Evolutionary conservation across 1,140 invertebrate species (phyloP).

Genomic region (Camponotus pennsylvanicus): DNA sequence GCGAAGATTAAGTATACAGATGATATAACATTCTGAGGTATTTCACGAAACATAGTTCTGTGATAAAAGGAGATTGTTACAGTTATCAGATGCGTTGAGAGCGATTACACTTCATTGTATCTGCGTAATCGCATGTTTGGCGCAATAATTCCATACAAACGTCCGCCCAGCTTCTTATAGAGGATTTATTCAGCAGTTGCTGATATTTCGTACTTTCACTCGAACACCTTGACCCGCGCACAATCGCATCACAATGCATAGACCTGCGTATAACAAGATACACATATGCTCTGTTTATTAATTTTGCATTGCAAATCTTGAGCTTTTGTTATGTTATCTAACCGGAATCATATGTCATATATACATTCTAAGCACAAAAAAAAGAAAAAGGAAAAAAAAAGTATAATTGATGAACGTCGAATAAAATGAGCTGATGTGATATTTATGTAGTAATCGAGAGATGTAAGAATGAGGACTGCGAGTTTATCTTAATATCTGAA

Average conservation of each 20-base stretch:
- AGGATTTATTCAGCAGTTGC: slow-evolving; percentile 70
- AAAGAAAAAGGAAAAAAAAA: background rate
- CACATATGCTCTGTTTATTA: slow-evolving; percentile 33
- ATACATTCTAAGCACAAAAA: background rate
- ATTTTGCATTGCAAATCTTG: slow-evolving; percentile 8
- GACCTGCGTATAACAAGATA: slow-evolving; percentile 52
- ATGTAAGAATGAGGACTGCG: too few relatives aligned
- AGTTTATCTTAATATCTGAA: too few relatives aligned
- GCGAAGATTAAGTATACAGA: background rate
- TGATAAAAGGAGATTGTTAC: slow-evolving; percentile 40
- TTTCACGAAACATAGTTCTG: slow-evolving; percentile 10
- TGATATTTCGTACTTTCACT: slow-evolving; percentile 85
- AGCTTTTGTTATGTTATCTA: background rate
- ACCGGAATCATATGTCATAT: background rate
- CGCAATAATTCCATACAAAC: slow-evolving; percentile 58
- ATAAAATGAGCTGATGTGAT: background rate
- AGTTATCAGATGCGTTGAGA: slow-evolving; percentile 46
- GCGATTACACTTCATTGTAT: slow-evolving; percentile 51
- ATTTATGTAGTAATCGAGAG: too few relatives aligned
- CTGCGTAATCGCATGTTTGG: slow-evolving; percentile 49
- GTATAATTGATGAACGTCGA: background rate
- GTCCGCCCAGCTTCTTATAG: slow-evolving; percentile 53
- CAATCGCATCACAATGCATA: slow-evolving; percentile 74
- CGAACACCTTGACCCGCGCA: slow-evolving; percentile 82
- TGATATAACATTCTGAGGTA: background rate